Base-by-base conservation (phyloP, 2,797 vertebrate genomes). In the Pseudotriccus pelzelni region DNA sequence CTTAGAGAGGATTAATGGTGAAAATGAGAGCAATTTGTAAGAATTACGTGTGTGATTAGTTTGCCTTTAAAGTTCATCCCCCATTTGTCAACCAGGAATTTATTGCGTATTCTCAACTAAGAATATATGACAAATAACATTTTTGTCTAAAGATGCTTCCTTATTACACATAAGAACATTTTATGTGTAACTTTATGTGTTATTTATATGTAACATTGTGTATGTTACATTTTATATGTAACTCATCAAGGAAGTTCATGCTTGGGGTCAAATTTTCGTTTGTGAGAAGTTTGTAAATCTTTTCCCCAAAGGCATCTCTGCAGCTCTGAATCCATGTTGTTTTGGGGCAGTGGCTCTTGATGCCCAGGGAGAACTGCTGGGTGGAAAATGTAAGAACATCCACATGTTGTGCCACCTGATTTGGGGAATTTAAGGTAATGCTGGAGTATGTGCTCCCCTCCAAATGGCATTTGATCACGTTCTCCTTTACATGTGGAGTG, bases 1-100 rank as follows among this genome's bases (percentile, higher is more conserved):
- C 66, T 91, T 72, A 12, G 70, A 36, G 36, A 75, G 89, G 69
- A 88, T 94, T 93, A 87, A 72, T 90, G 63, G 63, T 91, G 86
- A 84, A 84, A 94, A 84, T 69, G 36, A 92, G 83, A 73, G 60
- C 44, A 44, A 44, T 75, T 91, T 87, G 74, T 95, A 74, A 80
- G 90, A 95, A 95, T 96, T 95, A 84, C 58, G 36, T 55, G 82
- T 66, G 89, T 89, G 92, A 93, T 97, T 95, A 93, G 84, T 58
- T 94, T 82, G 86, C 70, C 82, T 94, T 94, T 87, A 87, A 96
- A 91, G 93, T 94, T 94, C 96, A 97, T 96, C 92, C 91, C 63
- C 72, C 75, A 76, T 97, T 98, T 98, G 97, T 97, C 98, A 97
- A 96, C 96, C 98, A 97, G 96, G 97, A 96, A 97, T 98, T 97